Percentiles rank a stretch among this genome's conserved stretches.
Conservation (phyloP, 2,888 invertebrate species). For the Scotopteryx bipunctaria region DNA sequence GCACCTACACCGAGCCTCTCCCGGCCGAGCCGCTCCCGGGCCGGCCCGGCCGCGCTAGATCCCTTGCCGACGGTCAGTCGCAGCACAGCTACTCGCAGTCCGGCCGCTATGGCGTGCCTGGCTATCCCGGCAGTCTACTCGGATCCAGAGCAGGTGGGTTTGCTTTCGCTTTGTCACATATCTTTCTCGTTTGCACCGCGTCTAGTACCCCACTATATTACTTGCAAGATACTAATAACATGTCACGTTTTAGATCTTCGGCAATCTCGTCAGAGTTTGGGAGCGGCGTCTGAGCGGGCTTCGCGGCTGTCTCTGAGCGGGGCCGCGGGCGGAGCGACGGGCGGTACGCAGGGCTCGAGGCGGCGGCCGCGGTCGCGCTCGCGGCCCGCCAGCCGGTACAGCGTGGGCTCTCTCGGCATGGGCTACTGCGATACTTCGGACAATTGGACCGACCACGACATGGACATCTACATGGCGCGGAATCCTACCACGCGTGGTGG, state of each 20-base stretch:
- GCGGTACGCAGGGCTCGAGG: constrained; percentile 84
- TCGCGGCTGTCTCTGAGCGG: constrained; percentile 89
- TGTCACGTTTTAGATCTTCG: constrained; percentile 86
- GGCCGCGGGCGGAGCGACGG: constrained; percentile 85
- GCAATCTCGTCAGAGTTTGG: constrained; percentile 93
- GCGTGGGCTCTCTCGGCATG: constrained; percentile 92
- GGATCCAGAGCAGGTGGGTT: constrained; percentile 77
- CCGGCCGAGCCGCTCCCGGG: constrained; percentile 89
- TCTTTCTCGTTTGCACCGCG: constrained; percentile 24
- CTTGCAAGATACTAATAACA: background rate
- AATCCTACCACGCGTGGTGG: constrained; percentile 94
- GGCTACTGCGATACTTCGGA: constrained; percentile 95
- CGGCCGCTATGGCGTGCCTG: constrained; percentile 89
- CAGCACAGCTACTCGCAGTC: constrained; percentile 95
- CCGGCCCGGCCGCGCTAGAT: constrained; percentile 89
- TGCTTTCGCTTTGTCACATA: constrained; percentile 42
- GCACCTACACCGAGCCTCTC: constrained; percentile 88
- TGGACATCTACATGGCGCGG: constrained; percentile 97
- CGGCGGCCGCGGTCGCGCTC: constrained; percentile 91
- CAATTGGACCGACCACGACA: constrained; percentile 97
- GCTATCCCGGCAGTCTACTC: constrained; percentile 87
- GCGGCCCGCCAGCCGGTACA: constrained; percentile 90
- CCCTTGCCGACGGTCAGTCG: constrained; percentile 94
- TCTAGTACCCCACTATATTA: background rate
- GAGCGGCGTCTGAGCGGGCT: constrained; percentile 91